Conservation (phyloP, 2,797 vertebrate genomes). For the Xyrichtys novacula region DNA sequence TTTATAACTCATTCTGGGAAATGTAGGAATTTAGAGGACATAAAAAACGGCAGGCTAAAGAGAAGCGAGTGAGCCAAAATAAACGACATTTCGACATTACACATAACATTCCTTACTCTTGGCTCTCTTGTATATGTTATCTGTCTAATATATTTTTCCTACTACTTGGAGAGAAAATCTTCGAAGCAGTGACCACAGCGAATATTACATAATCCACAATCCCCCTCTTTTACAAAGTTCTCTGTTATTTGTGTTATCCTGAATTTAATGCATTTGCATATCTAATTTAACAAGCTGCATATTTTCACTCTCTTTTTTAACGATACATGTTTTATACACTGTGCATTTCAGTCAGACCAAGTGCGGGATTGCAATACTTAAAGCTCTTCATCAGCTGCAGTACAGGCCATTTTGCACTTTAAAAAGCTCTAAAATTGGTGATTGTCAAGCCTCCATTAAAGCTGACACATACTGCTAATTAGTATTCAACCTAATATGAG, state of each 20-base stretch:
- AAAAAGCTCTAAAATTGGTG: conserved; percentile 49
- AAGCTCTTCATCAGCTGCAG: neutral
- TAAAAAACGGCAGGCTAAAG: neutral
- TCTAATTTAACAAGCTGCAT: neutral
- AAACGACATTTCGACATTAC: neutral
- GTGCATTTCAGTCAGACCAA: conserved; percentile 3
- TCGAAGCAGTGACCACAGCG: neutral
- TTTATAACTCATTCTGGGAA: neutral
- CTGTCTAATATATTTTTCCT: neutral
- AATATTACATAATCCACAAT: neutral
- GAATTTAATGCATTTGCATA: neutral
- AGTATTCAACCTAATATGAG: conserved; percentile 68
- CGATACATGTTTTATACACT: neutral
- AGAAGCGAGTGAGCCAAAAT: neutral
- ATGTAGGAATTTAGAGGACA: neutral
- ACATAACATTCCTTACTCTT: neutral
- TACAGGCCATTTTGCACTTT: conserved; percentile 35
- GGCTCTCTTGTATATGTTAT: neutral
- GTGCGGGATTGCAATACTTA: neutral
- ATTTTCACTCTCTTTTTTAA: neutral
- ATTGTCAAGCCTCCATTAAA: conserved; percentile 60
- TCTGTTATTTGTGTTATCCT: neutral
- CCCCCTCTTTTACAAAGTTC: neutral
- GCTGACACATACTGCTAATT: conserved; percentile 65
- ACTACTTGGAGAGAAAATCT: neutral